A percentile compares a stretch with the other conserved stretches of the same genome.
Evolutionary conservation across 2,113 vertebrate genomes (phyloP).

Genomic region (Megaceryle maxima): DNA sequence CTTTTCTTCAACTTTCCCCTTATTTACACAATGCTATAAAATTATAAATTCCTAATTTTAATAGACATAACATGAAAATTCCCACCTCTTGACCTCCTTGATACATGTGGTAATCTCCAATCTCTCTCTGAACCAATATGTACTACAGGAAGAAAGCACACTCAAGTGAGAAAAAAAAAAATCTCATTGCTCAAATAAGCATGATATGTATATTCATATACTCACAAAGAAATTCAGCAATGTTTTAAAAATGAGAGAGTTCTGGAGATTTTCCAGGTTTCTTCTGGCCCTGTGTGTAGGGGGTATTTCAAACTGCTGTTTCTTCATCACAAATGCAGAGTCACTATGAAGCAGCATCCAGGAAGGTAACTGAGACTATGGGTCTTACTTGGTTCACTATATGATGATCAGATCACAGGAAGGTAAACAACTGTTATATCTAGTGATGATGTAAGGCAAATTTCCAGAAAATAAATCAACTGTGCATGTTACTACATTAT

Average conservation of each 20-base stretch:
- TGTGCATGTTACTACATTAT: neutral
- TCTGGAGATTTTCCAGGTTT: conserved; percentile 42
- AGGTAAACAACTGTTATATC: neutral
- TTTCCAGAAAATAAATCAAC: neutral
- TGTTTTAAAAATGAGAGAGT: conserved; percentile 41
- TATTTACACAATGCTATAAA: neutral
- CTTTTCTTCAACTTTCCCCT: neutral
- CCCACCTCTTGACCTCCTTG: neutral
- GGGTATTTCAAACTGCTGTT: conserved; percentile 23
- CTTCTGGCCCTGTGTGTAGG: neutral
- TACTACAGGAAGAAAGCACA: conserved; percentile 21
- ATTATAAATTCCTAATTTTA: neutral
- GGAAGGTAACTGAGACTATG: neutral
- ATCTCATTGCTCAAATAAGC: neutral
- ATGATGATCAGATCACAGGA: neutral
- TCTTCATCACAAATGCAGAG: conserved; percentile 24
- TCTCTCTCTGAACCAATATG: neutral
- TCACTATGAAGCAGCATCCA: conserved; percentile 1
- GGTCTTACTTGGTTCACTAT: neutral
- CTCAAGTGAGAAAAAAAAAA: conserved; percentile 51
- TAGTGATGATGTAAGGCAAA: neutral
- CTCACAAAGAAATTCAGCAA: conserved; percentile 31
- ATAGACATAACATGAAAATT: neutral
- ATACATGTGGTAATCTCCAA: neutral
- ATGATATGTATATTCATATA: conserved; percentile 34